Percentiles rank a stretch among this genome's conserved stretches.
Conservation (phyloP, 2,888 invertebrate genomes). For the Eudasyphora cyanicolor region DNA sequence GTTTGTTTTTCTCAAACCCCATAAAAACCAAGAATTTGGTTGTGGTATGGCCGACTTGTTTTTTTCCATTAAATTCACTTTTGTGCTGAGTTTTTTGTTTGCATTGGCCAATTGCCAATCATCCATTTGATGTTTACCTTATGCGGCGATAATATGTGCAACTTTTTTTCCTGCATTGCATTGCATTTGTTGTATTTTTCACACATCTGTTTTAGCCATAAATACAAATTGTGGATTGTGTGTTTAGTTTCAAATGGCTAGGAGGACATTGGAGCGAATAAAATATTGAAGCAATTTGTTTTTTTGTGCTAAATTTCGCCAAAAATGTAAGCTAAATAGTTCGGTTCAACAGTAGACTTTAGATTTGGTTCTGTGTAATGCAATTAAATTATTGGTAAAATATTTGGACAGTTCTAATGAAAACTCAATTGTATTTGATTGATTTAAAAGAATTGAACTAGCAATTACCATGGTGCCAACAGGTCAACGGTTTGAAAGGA, state of each 20-base stretch:
- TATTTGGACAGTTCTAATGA: no score
- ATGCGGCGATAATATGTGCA: slow-evolving; percentile 25
- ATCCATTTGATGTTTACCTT: slow-evolving; percentile 53
- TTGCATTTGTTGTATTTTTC: slow-evolving; percentile 4
- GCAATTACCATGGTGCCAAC: no score
- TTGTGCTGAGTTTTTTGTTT: slow-evolving; percentile 26
- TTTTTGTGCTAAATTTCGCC: neutral
- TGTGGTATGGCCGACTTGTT: neutral
- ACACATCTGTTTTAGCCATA: slow-evolving; percentile 6
- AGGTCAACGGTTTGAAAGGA: no score
- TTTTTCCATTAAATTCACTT: neutral
- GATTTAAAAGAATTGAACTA: no score
- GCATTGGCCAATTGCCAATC: slow-evolving; percentile 61
- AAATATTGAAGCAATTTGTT: slow-evolving; percentile 16
- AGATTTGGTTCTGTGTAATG: no score
- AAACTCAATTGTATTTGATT: no score
- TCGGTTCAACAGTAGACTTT: no score
- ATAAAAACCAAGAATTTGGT: neutral
- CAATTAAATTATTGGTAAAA: no score
- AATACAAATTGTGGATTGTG: slow-evolving; percentile 16
- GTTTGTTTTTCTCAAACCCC: neutral
- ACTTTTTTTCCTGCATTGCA: neutral
- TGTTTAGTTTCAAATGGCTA: slow-evolving; percentile 14
- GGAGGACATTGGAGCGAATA: neutral
- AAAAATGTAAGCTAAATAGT: no score